Evolutionary conservation across 2,797 vertebrate genomes (phyloP).

Genomic region (Cyprinella venusta): DNA sequence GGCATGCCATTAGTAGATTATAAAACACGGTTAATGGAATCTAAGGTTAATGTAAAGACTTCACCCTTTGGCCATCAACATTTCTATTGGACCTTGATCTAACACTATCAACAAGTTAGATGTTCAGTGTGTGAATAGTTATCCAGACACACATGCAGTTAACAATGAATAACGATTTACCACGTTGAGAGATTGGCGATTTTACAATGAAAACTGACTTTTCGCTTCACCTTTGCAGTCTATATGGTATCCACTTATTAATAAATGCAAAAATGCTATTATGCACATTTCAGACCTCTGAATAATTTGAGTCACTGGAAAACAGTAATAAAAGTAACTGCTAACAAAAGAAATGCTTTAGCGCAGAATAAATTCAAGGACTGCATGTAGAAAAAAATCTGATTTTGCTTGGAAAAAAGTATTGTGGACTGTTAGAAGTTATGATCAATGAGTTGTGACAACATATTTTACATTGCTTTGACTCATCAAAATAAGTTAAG

Average conservation of each 20-base stretch:
- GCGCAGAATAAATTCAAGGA: neutral
- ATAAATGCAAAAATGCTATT: neutral
- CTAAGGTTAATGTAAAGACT: neutral
- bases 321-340: neutral
- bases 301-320: neutral
- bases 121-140: neutral
- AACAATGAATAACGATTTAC: neutral
- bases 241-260: neutral
- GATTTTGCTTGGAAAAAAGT: no score
- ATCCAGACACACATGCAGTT: neutral
- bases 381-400: neutral
- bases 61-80: neutral
- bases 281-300: neutral
- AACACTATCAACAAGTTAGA: slow-evolving; percentile 3
- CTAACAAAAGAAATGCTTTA: neutral
- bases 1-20: neutral
- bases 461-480: no score
- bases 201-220: neutral
- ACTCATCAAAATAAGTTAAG: no score
- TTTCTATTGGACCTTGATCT: slow-evolving; percentile 10
- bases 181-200: neutral
- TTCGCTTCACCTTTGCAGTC: neutral
- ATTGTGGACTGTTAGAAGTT: no score
- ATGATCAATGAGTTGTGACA: no score
- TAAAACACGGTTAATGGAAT: neutral